A percentile compares a stretch with the other conserved stretches of the same genome.
These are phyloP conservation scores for Plectropomus leopardus DNA, from an alignment of 2,113 vertebrate genomes.

Conservation along the genomic window DNA sequence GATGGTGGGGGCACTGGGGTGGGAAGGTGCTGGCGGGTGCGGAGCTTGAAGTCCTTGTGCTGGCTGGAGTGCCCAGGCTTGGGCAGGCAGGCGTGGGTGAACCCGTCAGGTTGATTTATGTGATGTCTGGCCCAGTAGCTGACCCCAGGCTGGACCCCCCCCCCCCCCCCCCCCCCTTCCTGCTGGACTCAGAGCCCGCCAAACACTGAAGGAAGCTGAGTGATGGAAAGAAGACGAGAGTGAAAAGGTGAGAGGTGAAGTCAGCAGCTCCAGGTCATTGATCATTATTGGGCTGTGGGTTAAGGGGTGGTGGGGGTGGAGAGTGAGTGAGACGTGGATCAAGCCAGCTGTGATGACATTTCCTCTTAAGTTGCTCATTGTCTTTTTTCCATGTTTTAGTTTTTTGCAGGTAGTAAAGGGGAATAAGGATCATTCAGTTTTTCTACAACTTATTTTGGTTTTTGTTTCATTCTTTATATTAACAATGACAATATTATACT, in stretches of 20 bases:
- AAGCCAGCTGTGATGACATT: slow-evolving; percentile 33
- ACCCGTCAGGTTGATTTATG: slow-evolving; percentile 83
- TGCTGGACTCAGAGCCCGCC: slow-evolving; percentile 17
- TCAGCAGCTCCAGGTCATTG: slow-evolving; percentile 69
- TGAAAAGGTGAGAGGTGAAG: slow-evolving; percentile 43
- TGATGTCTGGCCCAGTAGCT: slow-evolving; percentile 73
- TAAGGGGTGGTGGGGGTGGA: neutral
- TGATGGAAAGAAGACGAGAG: neutral
- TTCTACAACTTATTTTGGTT: neutral
- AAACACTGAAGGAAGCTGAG: slow-evolving; percentile 37
- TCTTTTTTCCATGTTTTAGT: too few relatives aligned
- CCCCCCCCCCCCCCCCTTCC: slow-evolving; percentile 38
- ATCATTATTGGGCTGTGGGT: slow-evolving; percentile 58
- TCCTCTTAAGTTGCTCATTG: too few relatives aligned
- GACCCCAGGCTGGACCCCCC: slow-evolving; percentile 78
- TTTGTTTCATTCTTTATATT: neutral
- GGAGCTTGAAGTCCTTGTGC: slow-evolving; percentile 56
- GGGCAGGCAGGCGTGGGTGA: slow-evolving; percentile 80
- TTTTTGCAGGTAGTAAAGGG: too few relatives aligned
- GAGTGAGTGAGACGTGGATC: neutral
- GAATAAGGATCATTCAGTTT: neutral
- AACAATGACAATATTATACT: neutral
- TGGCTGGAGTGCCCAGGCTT: slow-evolving; percentile 54
- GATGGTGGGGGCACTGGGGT: neutral
- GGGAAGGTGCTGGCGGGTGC: slow-evolving; percentile 11